These are phyloP conservation scores for Bubo scandiacus DNA, from an alignment of 2,113 vertebrate genomes.

Conservation along the genomic window DNA sequence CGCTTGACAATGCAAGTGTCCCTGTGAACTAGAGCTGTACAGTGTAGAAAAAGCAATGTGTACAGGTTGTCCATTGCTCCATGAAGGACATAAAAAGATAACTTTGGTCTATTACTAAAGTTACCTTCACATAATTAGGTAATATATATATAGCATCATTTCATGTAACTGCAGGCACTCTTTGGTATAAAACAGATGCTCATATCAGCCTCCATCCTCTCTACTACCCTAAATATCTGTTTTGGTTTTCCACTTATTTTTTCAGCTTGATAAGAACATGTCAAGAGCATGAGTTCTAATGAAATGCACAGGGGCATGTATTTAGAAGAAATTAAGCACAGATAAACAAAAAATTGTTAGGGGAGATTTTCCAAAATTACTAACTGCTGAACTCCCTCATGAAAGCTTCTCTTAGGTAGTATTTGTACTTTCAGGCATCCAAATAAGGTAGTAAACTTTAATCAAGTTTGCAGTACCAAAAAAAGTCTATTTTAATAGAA, in stretches of 20 bases:
- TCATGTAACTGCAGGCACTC: neutral
- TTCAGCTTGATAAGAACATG: neutral
- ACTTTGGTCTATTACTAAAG: neutral
- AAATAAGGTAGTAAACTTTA: neutral
- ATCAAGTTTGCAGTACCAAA: neutral
- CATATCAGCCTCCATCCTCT: neutral
- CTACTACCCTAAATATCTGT: neutral
- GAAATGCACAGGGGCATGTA: neutral
- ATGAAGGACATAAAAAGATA: neutral
- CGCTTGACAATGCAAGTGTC: fast-evolving
- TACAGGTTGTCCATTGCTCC: neutral
- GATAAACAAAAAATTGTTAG: neutral
- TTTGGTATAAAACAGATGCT: neutral
- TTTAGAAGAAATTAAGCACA: neutral
- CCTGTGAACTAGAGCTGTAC: fast-evolving
- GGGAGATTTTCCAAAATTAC: neutral
- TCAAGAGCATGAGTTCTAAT: neutral
- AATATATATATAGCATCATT: neutral
- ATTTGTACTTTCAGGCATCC: neutral
- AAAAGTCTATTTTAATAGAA: neutral
- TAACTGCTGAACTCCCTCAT: neutral
- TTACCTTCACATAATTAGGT: neutral
- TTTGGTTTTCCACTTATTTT: neutral
- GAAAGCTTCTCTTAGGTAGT: neutral
- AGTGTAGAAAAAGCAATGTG: neutral